These are phyloP conservation scores for Asarcornis scutulata DNA, from an alignment of 2,113 vertebrate genomes.

Conservation along the genomic window DNA sequence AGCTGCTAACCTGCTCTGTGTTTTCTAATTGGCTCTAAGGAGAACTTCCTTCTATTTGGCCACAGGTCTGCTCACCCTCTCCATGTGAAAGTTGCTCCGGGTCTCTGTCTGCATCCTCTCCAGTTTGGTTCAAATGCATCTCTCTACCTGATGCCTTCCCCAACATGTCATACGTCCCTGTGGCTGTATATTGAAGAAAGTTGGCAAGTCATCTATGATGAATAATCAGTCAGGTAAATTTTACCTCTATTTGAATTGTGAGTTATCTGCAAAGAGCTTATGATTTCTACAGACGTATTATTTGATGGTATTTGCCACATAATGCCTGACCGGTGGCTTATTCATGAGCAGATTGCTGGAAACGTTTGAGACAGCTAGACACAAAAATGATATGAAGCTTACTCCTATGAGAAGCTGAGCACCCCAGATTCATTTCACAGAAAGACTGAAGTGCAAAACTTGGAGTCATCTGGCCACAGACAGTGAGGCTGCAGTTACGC, in stretches of 20 bases:
- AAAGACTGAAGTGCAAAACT: not conserved
- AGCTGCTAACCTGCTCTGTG: not conserved
- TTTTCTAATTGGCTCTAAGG: not conserved
- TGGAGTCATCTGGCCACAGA: not conserved
- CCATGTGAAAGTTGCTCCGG: not conserved
- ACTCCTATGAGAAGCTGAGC: not conserved
- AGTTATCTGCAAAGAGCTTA: slow-evolving; percentile 15
- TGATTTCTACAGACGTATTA: slow-evolving; percentile 1
- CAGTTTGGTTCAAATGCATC: slow-evolving; percentile 40
- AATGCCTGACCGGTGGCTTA: not conserved
- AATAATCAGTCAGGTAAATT: slow-evolving; percentile 70
- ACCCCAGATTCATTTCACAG: not conserved
- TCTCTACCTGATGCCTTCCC: slow-evolving; percentile 59
- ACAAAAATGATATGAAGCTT: not conserved
- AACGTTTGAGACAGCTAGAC: slow-evolving; percentile 27
- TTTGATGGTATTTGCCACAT: not conserved
- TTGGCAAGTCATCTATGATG: slow-evolving; percentile 60
- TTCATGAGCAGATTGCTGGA: slow-evolving; percentile 1
- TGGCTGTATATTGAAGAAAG: slow-evolving; percentile 68
- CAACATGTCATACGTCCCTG: slow-evolving; percentile 62
- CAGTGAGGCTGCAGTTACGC: not conserved
- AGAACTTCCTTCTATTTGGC: slow-evolving; percentile 19
- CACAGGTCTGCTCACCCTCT: not conserved
- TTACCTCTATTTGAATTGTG: slow-evolving; percentile 57
- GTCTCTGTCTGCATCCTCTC: slow-evolving; percentile 5